Conservation (phyloP, 2,888 invertebrate genomes). For the Norana najaformis region DNA sequence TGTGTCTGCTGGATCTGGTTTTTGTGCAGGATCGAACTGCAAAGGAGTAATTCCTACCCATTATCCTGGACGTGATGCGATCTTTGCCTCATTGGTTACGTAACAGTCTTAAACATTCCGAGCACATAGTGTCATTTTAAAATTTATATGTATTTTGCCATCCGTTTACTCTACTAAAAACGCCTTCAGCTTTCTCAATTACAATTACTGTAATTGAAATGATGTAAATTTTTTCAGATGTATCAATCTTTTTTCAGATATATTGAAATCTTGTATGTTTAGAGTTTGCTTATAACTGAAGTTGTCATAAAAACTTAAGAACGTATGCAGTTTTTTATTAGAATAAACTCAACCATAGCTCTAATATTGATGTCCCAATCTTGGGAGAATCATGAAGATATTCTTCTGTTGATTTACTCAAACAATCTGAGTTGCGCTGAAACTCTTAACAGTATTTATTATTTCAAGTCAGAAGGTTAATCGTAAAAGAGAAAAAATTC, state of each 20-base stretch:
- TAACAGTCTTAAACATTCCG: neutral
- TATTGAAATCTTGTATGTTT: neutral
- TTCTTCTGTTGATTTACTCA: neutral
- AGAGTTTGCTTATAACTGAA: neutral
- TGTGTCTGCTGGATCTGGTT: neutral
- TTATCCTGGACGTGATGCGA: neutral
- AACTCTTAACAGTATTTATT: neutral
- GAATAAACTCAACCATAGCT: too few relatives aligned
- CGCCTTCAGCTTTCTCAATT: too few relatives aligned
- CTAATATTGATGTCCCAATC: too few relatives aligned
- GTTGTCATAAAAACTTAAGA: neutral
- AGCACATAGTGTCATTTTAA: neutral
- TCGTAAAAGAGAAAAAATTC: neutral
- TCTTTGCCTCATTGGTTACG: neutral
- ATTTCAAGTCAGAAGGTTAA: conserved; percentile 9
- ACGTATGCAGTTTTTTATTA: neutral
- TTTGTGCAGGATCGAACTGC: neutral
- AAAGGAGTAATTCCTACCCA: neutral
- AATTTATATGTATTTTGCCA: neutral
- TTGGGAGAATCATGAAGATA: neutral
- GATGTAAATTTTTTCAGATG: too few relatives aligned
- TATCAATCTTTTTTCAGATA: neutral
- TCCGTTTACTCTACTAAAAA: neutral
- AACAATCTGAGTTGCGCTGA: neutral
- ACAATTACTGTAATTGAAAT: too few relatives aligned